Base-by-base conservation (phyloP, 2,888 invertebrate species). In the Brenthis hecate region DNA sequence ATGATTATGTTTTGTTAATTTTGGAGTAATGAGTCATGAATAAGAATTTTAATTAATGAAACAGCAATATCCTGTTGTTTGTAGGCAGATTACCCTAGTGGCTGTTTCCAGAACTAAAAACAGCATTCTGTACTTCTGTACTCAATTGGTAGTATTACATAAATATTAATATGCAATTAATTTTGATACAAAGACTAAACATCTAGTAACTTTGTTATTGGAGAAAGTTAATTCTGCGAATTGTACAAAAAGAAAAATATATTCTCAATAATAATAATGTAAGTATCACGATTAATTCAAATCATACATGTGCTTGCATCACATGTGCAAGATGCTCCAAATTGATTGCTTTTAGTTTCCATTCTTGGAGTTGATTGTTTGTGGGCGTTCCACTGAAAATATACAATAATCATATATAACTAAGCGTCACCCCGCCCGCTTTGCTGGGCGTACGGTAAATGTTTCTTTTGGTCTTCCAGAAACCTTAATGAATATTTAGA, bases 291-390 rank as follows among this genome's bases (percentile, higher is more conserved):
- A 23, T 13, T 51, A 36, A 61, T 16, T 16, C 63, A 63, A 60
- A 77, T 71, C 80, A 81, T 78, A 85, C 85, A 76, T 57, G 83
- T 83, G 69, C 80, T 76, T 1, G 73, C 82, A 67, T 85, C 84
- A 55, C 81, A 79, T 5, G 74, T 65, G 51, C 70, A 72, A 4
- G 69, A 50, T 23, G 71, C 43, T 11, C 70, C 75, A 4, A 77
- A 74, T 75, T 84, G 83, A 63, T 80, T 84, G 61, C 79, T 78
- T 72, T 83, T 84, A 0, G 81, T 74, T 69, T 80, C 82, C 69
- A 75, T 78, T 60, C 73, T 75, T 13, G 75, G 72, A 19, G 72
- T 72, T 13, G 72, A 70, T 23, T 64, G 73, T 53, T 74, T 80
- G 48, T 76, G 79, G 28, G 75, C 76, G 56, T 71, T 71, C 83